These are phyloP conservation scores for Perizoma affinitatum DNA, from an alignment of 2,888 invertebrate species.

Conservation along the genomic window DNA sequence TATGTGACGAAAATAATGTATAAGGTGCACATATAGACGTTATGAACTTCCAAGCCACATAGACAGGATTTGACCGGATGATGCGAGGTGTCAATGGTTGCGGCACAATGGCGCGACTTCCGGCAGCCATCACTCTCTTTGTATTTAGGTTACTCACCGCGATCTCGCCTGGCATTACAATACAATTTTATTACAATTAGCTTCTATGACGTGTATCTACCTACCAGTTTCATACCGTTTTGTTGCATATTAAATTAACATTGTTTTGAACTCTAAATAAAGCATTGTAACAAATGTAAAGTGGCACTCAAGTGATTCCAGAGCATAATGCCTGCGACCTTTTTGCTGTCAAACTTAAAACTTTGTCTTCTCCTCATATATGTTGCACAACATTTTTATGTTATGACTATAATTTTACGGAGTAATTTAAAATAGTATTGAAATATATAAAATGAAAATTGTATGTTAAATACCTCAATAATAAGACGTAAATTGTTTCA, in stretches of 20 bases:
- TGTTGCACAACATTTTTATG: too few relatives aligned
- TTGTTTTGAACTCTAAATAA: background rate
- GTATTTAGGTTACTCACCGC: slow-evolving; percentile 83
- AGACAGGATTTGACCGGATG: slow-evolving; percentile 76
- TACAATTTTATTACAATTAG: slow-evolving; percentile 74
- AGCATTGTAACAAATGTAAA: background rate
- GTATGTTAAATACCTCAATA: too few relatives aligned
- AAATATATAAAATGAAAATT: too few relatives aligned
- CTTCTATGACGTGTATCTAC: slow-evolving; percentile 61
- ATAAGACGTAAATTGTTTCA: too few relatives aligned
- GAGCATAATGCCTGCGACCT: too few relatives aligned
- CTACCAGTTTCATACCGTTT: slow-evolving; percentile 45
- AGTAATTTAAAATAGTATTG: too few relatives aligned
- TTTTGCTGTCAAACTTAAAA: too few relatives aligned
- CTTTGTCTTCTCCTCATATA: too few relatives aligned
- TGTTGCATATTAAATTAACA: slow-evolving; percentile 23
- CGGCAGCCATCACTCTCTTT: slow-evolving; percentile 73
- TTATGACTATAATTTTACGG: too few relatives aligned
- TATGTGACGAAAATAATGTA: too few relatives aligned
- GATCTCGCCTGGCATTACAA: slow-evolving; percentile 76
- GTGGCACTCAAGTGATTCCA: too few relatives aligned
- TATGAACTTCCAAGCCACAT: slow-evolving; percentile 14
- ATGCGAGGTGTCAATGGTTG: slow-evolving; percentile 82
- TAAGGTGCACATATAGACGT: slow-evolving; percentile 9
- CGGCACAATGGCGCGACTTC: slow-evolving; percentile 79